A percentile compares a stretch with the other conserved stretches of the same genome.
phyloP scores from a whole-genome alignment of 1,140 invertebrate species.

The Brachionus manjavacas region DNA sequence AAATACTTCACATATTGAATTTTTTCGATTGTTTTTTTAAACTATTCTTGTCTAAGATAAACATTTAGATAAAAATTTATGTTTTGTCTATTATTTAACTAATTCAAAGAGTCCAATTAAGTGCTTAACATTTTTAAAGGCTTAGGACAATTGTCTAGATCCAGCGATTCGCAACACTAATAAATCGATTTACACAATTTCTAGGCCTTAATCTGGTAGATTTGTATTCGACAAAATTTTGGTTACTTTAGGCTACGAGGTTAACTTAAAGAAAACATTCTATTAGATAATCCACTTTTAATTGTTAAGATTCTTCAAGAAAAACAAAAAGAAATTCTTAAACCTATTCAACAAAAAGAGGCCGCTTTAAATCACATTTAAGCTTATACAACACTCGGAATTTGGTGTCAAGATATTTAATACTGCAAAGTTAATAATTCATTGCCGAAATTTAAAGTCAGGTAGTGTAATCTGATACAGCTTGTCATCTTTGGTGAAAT shows the following conservation, averaged over 20 bases:
- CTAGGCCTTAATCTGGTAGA: neutral
- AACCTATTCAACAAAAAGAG: neutral
- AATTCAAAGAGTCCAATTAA: neutral
- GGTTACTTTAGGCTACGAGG: neutral
- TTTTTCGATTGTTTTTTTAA: neutral
- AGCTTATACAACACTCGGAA: neutral
- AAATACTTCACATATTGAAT: neutral
- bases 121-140: neutral
- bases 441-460: neutral
- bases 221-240: neutral
- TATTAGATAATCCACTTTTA: conserved; percentile 21
- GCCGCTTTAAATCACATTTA: neutral
- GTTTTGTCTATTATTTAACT: neutral
- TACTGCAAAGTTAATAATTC: neutral
- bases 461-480: neutral
- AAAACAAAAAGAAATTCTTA: neutral
- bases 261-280: neutral
- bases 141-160: neutral
- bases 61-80: neutral
- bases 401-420: neutral
- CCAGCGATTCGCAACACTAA: no score
- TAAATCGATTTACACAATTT: neutral
- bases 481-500: neutral
- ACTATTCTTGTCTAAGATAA: neutral
- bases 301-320: neutral